Percentiles rank a stretch among this genome's conserved stretches.
Conservation (phyloP, 2,797 vertebrate species). For the Gymnodraco acuticeps region DNA sequence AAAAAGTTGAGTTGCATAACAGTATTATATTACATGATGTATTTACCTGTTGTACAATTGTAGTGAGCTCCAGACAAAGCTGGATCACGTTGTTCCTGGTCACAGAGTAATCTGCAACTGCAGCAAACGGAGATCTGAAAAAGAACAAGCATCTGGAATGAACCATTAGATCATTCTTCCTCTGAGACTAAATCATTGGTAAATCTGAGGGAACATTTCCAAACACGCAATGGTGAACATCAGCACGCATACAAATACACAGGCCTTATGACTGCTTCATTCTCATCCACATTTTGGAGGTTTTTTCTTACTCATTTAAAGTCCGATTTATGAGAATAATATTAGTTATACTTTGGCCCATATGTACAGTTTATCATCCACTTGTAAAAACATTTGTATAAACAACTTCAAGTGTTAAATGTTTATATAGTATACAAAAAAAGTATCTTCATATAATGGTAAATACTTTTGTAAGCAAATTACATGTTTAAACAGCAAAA, state of each 20-base stretch:
- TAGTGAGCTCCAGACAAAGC: constrained; percentile 98
- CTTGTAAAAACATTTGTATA: neutral
- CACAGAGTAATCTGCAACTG: constrained; percentile 97
- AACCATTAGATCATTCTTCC: constrained; percentile 86
- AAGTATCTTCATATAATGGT: neutral
- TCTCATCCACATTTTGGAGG: neutral
- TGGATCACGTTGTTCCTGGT: constrained; percentile 99
- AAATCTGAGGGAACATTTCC: constrained; percentile 38
- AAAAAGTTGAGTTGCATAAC: neutral
- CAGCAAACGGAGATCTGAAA: constrained; percentile 97
- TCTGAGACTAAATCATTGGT: constrained; percentile 67
- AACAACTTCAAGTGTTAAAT: neutral
- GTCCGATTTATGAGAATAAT: neutral
- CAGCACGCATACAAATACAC: neutral
- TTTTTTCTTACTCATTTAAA: neutral
- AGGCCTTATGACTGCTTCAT: neutral
- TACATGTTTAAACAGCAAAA: constrained; percentile 19
- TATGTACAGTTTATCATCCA: neutral
- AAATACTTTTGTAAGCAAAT: neutral
- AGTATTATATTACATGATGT: neutral
- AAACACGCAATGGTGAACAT: neutral
- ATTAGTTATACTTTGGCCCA: neutral
- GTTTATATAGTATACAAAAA: neutral
- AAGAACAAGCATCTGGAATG: constrained; percentile 87
- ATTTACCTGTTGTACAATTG: constrained; percentile 96